A percentile compares a stretch with the other conserved stretches of the same genome.
phyloP scores from a whole-genome alignment of 1,140 invertebrate genomes.

The Andrena cerasifolii region DNA sequence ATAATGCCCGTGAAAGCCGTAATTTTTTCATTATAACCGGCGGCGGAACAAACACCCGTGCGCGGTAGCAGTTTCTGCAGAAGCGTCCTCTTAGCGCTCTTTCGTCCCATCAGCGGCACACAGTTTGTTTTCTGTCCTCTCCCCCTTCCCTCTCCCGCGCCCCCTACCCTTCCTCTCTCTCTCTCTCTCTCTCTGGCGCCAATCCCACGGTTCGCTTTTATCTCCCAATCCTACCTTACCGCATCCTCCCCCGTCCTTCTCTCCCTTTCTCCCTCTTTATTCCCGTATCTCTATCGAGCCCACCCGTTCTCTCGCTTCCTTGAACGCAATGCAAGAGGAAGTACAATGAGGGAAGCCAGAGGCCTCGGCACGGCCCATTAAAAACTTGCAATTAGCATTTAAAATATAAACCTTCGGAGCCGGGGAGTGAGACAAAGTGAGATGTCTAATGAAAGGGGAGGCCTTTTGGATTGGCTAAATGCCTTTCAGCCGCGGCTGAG shows the following conservation, averaged over 20 bases:
- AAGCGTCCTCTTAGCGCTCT: slow-evolving; percentile 29
- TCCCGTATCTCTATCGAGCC: slow-evolving; percentile 18
- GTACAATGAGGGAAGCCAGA: slow-evolving; percentile 62
- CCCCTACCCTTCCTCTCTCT: too few species aligned
- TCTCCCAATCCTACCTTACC: slow-evolving; percentile 40
- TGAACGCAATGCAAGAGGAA: slow-evolving; percentile 46
- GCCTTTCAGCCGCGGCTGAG: slow-evolving; percentile 76
- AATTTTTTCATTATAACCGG: slow-evolving; percentile 74
- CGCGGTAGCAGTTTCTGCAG: slow-evolving; percentile 39
- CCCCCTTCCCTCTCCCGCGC: not conserved
- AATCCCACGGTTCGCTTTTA: slow-evolving; percentile 22
- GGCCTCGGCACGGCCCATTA: slow-evolving; percentile 74
- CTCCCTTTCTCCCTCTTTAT: slow-evolving; percentile 22
- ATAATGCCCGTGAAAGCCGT: slow-evolving; percentile 67
- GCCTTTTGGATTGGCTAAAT: slow-evolving; percentile 81
- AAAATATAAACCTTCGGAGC: slow-evolving; percentile 77
- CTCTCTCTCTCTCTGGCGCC: not conserved
- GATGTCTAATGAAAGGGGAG: slow-evolving; percentile 71
- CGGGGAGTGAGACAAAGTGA: slow-evolving; percentile 52
- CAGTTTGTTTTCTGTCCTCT: slow-evolving; percentile 11
- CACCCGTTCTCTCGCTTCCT: slow-evolving; percentile 20
- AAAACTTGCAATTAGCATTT: slow-evolving; percentile 82
- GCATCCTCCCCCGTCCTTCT: slow-evolving; percentile 22
- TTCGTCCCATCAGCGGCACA: slow-evolving; percentile 6
- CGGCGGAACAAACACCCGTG: slow-evolving; percentile 67